Percentiles rank a stretch among this genome's conserved stretches.
phyloP scores from a whole-genome alignment of 2,797 vertebrate genomes.

The Gymnothorax javanicus region DNA sequence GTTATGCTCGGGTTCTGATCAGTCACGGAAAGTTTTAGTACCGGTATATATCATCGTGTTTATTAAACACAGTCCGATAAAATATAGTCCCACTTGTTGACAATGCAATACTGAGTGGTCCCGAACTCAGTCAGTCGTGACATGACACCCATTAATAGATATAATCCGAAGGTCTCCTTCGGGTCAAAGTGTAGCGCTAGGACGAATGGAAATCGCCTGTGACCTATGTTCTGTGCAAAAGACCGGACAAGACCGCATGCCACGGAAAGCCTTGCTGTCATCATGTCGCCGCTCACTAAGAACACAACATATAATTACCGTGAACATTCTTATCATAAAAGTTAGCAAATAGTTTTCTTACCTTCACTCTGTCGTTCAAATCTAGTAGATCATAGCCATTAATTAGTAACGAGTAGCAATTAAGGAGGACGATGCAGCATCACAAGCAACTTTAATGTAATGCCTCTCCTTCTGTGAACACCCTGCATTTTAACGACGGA shows the following conservation, averaged over 20 bases:
- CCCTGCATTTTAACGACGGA: conserved; percentile 1
- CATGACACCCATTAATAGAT: conserved; percentile 26
- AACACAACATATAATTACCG: conserved; percentile 4
- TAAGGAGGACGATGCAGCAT: conserved; percentile 1
- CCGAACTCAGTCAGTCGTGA: conserved; percentile 26
- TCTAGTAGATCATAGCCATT: too few species aligned
- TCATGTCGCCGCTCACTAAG: conserved; percentile 13
- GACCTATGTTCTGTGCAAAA: conserved; percentile 45
- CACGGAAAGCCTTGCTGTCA: not conserved
- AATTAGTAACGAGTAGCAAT: not conserved
- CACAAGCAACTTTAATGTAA: conserved; percentile 20
- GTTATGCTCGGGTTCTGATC: conserved; percentile 17
- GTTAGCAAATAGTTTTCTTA: conserved; percentile 30
- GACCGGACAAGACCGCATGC: conserved; percentile 15
- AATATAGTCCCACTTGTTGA: not conserved
- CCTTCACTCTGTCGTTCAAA: conserved; percentile 28
- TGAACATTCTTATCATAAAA: not conserved
- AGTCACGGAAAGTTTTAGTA: not conserved
- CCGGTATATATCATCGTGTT: not conserved
- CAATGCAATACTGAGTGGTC: not conserved
- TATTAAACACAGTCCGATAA: conserved; percentile 24
- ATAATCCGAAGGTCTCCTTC: conserved; percentile 35
- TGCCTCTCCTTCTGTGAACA: not conserved
- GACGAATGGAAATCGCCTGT: conserved; percentile 34
- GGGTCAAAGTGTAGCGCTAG: conserved; percentile 44